Evolutionary conservation across 64 coral and sea anemone species (phyloP).

Genomic region (Actinia tenebrosa): DNA sequence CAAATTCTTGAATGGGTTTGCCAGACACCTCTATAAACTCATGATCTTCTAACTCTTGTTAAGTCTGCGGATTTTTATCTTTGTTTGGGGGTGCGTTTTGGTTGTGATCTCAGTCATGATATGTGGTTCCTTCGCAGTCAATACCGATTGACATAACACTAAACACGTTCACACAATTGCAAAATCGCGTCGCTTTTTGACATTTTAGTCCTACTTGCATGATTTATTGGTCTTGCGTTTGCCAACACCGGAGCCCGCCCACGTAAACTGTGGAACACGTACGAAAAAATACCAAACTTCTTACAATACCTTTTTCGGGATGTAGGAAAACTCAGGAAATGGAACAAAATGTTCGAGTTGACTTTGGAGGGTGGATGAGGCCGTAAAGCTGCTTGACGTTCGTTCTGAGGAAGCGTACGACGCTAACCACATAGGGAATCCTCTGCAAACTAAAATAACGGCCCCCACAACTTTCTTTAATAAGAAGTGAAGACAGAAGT

Average conservation of each 20-base stretch:
- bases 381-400: not conserved
- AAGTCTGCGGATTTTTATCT: not conserved
- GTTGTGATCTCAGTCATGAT: not conserved
- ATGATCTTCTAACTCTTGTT: not conserved
- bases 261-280: not conserved
- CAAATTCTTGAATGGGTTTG: not conserved
- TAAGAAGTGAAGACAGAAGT: not conserved
- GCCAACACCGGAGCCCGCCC: not conserved
- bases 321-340: not conserved
- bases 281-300: not conserved
- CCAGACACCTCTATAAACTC: not conserved
- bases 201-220: not conserved
- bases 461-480: not conserved
- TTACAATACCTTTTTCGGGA: not conserved
- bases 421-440: not conserved
- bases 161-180: constrained; percentile 1
- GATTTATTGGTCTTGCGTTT: constrained; percentile 2
- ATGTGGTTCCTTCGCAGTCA: not conserved
- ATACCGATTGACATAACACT: not conserved
- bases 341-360: not conserved
- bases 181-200: constrained; percentile 1
- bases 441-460: not conserved
- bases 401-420: not conserved
- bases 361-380: not conserved
- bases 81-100: not conserved